phyloP scores from a whole-genome alignment of 2,797 vertebrate genomes.

The Micromesistius poutassou region DNA sequence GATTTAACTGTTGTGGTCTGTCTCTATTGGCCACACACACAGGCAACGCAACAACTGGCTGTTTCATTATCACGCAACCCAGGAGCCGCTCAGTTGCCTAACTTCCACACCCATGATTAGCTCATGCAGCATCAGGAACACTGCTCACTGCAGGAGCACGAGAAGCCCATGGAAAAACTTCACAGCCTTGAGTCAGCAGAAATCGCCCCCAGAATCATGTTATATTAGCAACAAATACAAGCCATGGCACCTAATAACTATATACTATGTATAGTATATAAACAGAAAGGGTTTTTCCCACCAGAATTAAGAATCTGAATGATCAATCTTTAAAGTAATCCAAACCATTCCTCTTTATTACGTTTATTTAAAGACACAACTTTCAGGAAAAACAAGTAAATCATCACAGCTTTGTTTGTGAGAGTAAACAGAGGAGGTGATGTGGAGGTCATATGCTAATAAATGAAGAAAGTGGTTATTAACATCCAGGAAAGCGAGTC shows the following conservation, averaged over 20 bases:
- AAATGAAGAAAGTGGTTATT: neutral
- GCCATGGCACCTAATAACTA: neutral
- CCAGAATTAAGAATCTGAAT: neutral
- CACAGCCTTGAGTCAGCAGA: slow-evolving; percentile 35
- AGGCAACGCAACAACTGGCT: slow-evolving; percentile 57
- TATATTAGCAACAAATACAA: neutral
- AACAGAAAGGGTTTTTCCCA: neutral
- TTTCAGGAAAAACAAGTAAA: neutral
- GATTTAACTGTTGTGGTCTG: slow-evolving; percentile 55
- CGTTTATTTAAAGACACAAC: neutral
- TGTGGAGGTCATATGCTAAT: neutral
- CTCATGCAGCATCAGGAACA: slow-evolving; percentile 39
- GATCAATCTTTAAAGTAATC: neutral
- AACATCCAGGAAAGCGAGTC: neutral
- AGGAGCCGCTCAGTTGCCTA: slow-evolving; percentile 62
- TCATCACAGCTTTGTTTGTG: neutral
- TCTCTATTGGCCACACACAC: slow-evolving; percentile 55
- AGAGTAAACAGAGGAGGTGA: neutral
- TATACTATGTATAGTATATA: neutral
- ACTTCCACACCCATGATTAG: slow-evolving; percentile 56
- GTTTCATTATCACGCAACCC: slow-evolving; percentile 46
- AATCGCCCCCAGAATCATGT: neutral
- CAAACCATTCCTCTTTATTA: neutral
- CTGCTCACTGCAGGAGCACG: slow-evolving; percentile 27
- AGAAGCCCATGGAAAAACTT: slow-evolving; percentile 2